Base-by-base conservation (phyloP, 2,797 vertebrate genomes). In the Chiroxiphia lanceolata region DNA sequence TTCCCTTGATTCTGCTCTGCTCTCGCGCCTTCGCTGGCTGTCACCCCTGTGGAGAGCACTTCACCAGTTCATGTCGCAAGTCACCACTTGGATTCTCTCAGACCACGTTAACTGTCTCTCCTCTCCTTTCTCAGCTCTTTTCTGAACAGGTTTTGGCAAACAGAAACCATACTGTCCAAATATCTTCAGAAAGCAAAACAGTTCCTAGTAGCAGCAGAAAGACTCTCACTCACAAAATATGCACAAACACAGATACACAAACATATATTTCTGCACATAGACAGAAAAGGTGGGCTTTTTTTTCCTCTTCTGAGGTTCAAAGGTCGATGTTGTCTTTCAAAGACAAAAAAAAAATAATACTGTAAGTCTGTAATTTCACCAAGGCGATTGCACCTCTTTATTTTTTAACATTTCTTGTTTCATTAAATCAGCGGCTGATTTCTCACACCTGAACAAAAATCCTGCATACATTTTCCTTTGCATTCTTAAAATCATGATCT, bases 1-100 rank as follows among this genome's bases (percentile, higher is more conserved):
- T 92, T 85, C 26, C 45, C 50, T 34, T 1, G 1, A 21, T 61
- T 95, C 47, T 38, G 25, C 38, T 89, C 53, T 23, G 29, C 26
- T 38, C 42, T 82, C 1, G 0, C 4, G 4, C 38, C 2, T 8
- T 47, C 4, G 5, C 56, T 81, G 88, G 11, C 77, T 89, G 60
- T 75, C 92, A 90, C 47, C 63, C 51, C 65, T 57, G 44, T 31
- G 87, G 81, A 69, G 53, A 92, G 20, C 57, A 34, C 47, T 88
- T 87, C 36, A 27, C 15, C 0, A 0, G 38, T 64, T 87, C 40
- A 2, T 8, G 60, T 47, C 0, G 0, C 1, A 0, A 76, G 34
- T 80, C 40, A 13, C 56, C 40, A 25, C 17, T 44, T 36, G 6
- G 19, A 36, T 51, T 72, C 67, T 54, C 20, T 48, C 21, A 14